Evolutionary conservation across 1,140 invertebrate species (phyloP).

Genomic region (Agrypnia vestita): DNA sequence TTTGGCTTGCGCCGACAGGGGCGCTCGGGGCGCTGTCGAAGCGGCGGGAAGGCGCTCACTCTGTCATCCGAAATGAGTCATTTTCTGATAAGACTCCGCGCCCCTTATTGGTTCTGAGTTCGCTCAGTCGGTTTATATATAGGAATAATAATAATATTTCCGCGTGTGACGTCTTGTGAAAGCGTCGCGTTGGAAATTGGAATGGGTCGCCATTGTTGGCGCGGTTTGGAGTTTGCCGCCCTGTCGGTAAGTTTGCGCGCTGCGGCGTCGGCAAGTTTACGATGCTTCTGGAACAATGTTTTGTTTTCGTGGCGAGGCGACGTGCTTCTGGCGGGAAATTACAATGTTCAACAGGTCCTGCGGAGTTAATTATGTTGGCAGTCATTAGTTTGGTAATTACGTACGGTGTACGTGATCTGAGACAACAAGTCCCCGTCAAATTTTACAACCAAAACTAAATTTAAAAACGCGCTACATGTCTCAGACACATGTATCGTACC

Average conservation of each 20-base stretch:
- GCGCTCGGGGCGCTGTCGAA: neutral
- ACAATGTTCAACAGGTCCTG: constrained; percentile 51
- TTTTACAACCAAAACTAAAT: too few relatives aligned
- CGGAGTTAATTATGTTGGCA: constrained; percentile 15
- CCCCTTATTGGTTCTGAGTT: constrained; percentile 58
- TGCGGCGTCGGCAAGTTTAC: constrained; percentile 12
- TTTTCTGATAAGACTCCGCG: constrained; percentile 70
- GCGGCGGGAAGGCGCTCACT: constrained; percentile 62
- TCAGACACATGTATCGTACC: too few relatives aligned
- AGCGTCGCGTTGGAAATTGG: constrained; percentile 41
- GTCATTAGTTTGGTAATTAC: too few relatives aligned
- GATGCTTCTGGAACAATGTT: neutral
- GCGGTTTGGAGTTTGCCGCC: constrained; percentile 8
- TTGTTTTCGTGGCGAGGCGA: neutral
- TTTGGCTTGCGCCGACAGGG: constrained; percentile 17
- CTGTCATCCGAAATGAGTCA: constrained; percentile 73
- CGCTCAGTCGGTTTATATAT: constrained; percentile 50
- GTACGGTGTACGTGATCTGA: too few relatives aligned
- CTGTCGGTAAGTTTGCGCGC: constrained; percentile 14
- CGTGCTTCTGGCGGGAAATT: neutral
- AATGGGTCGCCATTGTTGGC: constrained; percentile 41
- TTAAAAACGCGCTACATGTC: too few relatives aligned
- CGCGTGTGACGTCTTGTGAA: constrained; percentile 43
- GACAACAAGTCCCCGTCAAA: too few relatives aligned
- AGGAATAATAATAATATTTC: constrained; percentile 52